phyloP scores from a whole-genome alignment of 2,888 invertebrate species.

The Diabrotica balteata region DNA sequence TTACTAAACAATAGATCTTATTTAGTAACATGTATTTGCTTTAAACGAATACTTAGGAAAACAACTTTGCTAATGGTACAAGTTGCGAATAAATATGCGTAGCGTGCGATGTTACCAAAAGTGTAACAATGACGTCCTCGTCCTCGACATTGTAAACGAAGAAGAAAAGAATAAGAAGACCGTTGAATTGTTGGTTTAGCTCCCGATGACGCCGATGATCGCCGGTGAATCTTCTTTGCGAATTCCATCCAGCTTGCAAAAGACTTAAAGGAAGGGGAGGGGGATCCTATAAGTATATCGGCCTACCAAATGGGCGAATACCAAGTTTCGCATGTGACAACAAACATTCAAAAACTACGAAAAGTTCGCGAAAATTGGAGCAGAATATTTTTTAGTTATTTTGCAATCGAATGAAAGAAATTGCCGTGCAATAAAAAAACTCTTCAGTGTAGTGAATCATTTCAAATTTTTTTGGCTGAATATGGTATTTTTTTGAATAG shows the following conservation, averaged over 20 bases:
- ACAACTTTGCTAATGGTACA: neutral
- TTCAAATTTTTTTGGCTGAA: no score
- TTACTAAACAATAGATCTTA: no score
- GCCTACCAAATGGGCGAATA: conserved; percentile 49
- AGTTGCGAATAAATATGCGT: neutral
- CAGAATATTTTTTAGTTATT: neutral
- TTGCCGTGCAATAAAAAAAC: neutral
- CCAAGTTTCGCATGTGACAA: conserved; percentile 48
- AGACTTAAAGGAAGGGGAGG: conserved; percentile 44
- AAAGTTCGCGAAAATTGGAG: conserved; percentile 10
- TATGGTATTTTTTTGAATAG: no score
- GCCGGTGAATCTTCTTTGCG: conserved; percentile 38
- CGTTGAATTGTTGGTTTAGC: conserved; percentile 19
- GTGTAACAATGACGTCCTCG: conserved; percentile 24
- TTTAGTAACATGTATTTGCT: no score
- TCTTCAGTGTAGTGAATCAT: conserved; percentile 2
- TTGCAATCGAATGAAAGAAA: neutral
- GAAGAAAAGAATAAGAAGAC: conserved; percentile 20
- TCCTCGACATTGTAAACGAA: conserved; percentile 26
- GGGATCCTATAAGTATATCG: conserved; percentile 56
- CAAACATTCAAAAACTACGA: conserved; percentile 31
- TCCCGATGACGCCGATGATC: conserved; percentile 18
- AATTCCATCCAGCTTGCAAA: conserved; percentile 37
- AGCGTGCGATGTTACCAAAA: conserved; percentile 1
- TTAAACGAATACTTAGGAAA: no score